Evolutionary conservation across 2,797 vertebrate genomes (phyloP), one percentile per base, ranked within the genome.

Genomic region (Meda fulgida): DNA sequence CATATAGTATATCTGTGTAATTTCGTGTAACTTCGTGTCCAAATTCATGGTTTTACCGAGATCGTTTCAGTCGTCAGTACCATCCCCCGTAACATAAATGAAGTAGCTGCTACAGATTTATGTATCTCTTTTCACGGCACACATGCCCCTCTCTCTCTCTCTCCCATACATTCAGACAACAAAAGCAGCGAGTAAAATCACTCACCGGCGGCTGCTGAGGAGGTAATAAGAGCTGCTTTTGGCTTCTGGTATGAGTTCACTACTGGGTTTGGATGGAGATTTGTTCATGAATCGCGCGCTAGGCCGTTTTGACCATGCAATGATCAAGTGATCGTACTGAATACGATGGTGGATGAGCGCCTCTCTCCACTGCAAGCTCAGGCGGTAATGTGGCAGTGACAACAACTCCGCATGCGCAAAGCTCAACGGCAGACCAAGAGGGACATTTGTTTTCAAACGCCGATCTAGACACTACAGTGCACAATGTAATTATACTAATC

Each of bases 141-240:
- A 89, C 82, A 87, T 87, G 88, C 79, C 84, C 5, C 46, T 51
- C 51, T 53, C 36, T 66, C 40, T 36, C 79, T 77, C 46, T 40
- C 26, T 60, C 16, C 29, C 90, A 92, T 93, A 90, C 91, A 92
- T 93, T 92, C 90, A 93, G 92, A 94, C 94, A 94, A 94, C 91
- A 90, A 91, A 70, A 84, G 84, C 82, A 81, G 13, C n/a, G 2
- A 14, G 9, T 13, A 46, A 58, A 85, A 55, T 76, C 87, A 93
- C 94, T 95, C 84, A 95, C 95, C 40, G 58, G 58, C 55, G 72
- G 23, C 63, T 83, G 51, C 84, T 65, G 13, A 48, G 26, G 29
- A 7, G 10, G 2, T 16, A 36, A 79, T 29, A 63, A 23, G 34
- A 66, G 31, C 23, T 38, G 43, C 31, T 51, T 72, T 63, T 40